phyloP scores from a whole-genome alignment of 1,140 invertebrate genomes.

The Leptopilina boulardi region DNA sequence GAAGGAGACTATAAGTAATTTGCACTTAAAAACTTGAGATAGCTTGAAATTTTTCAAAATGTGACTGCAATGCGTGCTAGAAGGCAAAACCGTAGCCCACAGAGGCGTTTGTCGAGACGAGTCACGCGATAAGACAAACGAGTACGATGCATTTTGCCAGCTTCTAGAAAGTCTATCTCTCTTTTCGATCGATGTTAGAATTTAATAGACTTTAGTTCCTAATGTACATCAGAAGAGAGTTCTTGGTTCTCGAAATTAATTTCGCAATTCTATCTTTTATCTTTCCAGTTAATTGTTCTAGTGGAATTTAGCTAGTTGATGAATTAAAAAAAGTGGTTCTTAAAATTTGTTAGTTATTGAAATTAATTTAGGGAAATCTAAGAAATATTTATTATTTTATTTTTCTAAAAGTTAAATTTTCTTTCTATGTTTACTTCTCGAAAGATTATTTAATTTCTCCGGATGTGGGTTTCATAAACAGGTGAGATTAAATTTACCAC shows the following conservation, averaged over 20 bases:
- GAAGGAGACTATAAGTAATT: neutral
- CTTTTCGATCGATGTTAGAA: conserved; percentile 55
- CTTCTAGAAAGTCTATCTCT: conserved; percentile 49
- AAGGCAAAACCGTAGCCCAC: neutral
- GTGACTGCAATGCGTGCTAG: conserved; percentile 4
- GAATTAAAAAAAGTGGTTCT: no score
- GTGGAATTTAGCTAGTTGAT: neutral
- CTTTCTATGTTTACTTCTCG: no score
- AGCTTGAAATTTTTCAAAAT: neutral
- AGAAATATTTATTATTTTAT: no score
- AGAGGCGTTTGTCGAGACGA: conserved; percentile 47
- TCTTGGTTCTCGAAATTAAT: neutral
- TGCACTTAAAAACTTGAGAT: conserved; percentile 8
- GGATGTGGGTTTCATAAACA: no score
- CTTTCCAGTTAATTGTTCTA: neutral
- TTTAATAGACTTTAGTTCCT: conserved; percentile 56
- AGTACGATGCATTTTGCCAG: conserved; percentile 49
- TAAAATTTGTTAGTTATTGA: no score
- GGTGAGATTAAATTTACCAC: no score
- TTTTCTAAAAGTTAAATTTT: no score
- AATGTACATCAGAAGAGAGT: conserved; percentile 15
- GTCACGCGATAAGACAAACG: conserved; percentile 60
- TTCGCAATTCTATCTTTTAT: neutral
- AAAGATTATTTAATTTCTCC: no score
- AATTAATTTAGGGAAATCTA: no score